Evolutionary conservation across 2,113 vertebrate genomes (phyloP).

Genomic region (Corvus cornix): DNA sequence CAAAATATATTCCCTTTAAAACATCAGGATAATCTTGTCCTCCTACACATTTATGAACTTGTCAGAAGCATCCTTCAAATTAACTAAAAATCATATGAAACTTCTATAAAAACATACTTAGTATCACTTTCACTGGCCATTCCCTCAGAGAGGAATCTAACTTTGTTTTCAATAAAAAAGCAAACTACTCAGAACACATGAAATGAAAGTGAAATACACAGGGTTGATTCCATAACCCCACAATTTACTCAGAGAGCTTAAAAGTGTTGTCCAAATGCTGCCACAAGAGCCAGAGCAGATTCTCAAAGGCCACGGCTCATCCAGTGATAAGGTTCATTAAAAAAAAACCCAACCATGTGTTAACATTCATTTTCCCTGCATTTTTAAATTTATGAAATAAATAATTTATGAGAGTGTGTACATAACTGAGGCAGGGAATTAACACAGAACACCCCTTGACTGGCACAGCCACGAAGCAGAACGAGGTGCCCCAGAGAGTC

Average conservation of each 20-base stretch:
- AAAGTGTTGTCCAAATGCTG: not conserved
- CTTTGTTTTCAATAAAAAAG: not conserved
- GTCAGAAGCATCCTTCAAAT: not conserved
- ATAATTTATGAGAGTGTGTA: not conserved
- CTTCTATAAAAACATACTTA: not conserved
- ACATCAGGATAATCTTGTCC: not conserved
- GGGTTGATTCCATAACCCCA: not conserved
- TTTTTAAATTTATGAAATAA: not conserved
- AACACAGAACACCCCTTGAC: no score
- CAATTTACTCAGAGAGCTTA: not conserved
- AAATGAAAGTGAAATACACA: not conserved
- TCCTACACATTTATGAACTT: not conserved
- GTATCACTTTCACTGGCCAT: not conserved
- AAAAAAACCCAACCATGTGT: fast-evolving
- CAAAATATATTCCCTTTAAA: not conserved
- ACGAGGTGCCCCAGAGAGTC: fast-evolving
- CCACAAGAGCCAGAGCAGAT: not conserved
- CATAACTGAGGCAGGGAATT: not conserved
- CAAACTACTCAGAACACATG: not conserved
- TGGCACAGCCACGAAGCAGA: not conserved
- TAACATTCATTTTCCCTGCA: not conserved
- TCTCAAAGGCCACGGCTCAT: not conserved
- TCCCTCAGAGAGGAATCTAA: not conserved
- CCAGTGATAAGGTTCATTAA: not conserved
- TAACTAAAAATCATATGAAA: not conserved